Base-by-base conservation (phyloP, 2,113 vertebrate species). In the Uria aalge region DNA sequence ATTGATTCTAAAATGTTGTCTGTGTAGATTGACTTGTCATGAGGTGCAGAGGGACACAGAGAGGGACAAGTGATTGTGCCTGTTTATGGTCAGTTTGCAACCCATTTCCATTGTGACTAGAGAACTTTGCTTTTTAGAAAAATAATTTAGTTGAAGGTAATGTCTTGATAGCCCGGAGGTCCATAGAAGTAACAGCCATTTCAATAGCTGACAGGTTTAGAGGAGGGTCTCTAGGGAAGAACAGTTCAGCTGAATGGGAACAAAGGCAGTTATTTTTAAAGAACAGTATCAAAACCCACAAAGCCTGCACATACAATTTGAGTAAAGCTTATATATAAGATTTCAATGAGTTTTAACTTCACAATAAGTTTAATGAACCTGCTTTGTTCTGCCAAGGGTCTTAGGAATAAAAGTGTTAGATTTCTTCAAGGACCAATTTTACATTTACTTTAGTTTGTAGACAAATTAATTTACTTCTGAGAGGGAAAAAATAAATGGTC, bases 381-480 rank as follows among this genome's bases (percentile, higher is more conserved):
- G 30, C 23, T 86, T 92, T 86, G 32, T 89, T 84, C 8, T 6
- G 43, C 47, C 3, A 4, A 32, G 15, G 8, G 38, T 92, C 64
- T 63, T 81, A 59, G 23, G 40, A 88, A 40, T 92, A 27, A 45
- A 74, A 84, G 41, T 81, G 22, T 34, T 71, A 30, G 20, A 75
- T 94, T 78, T 92, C 48, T 93, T 94, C 29, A 81, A 86, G 63
- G 68, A 41, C 21, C 3, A n/a, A 29, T 92, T 94, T 81, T 95
- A 27, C 30, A 56, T 90, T 91, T 74, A 38, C 15, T 91, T 92
- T n/a, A 14, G 36, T 77, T 87, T 72, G 40, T 84, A 91, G 43
- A 66, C 60, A 89, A 80, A 94, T 84, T 74, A 80, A 78, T 95
- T 94, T 77, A 91, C 55, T 57, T 89, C 32, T 53, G 62, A 87